Base-by-base conservation (phyloP, 2,888 invertebrate genomes). In the Adela reaumurella region DNA sequence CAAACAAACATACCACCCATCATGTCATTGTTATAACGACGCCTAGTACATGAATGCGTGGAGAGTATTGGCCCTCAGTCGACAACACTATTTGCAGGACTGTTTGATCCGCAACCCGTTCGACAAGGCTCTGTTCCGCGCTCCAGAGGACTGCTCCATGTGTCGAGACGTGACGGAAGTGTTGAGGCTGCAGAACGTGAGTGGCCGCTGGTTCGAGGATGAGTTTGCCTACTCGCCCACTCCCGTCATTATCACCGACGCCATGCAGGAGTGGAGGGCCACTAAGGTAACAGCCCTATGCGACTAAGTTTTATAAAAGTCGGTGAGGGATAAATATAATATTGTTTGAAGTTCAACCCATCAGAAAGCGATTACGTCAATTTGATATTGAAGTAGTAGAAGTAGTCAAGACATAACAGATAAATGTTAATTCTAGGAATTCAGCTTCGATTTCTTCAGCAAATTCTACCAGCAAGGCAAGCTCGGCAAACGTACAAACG, bases 181-280 rank as follows among this genome's bases (percentile, higher is more conserved):
- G 20, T 83, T 83, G 41, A 84, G 87, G 51, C 74, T 94, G 0
- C 64, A 81, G 6, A 84, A 87, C 58, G 81, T 92, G 17, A 81
- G 86, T 0, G 81, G 87, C 0, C 68, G 70, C 4, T 76, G 84
- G 50, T 96, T 96, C 63, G 90, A 92, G 59, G 64, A 81, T 18
- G 70, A 79, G 60, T 94, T 85, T 59, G 92, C 92, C 0, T 91
- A 92, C 60, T 82, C 83, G 11, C 88, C 89, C 0, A 80, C 82
- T 5, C 97, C 97, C 0, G 90, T 96, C 1, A 87, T 97, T 14
- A 82, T 97, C 8, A 86, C 85, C 3, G 97, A 96, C 67, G 96
- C 89, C 0, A 88, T 88, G 17, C 62, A 57, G 6, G 85, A 87
- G 54, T 97, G 96, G 97, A 86, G 86, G 28, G 95, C 95, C 1